These are phyloP conservation scores for Cladorhizidae sp. DNA, from an alignment of 37 sponge, comb jelly and placozoan species.

Conservation along the genomic window DNA sequence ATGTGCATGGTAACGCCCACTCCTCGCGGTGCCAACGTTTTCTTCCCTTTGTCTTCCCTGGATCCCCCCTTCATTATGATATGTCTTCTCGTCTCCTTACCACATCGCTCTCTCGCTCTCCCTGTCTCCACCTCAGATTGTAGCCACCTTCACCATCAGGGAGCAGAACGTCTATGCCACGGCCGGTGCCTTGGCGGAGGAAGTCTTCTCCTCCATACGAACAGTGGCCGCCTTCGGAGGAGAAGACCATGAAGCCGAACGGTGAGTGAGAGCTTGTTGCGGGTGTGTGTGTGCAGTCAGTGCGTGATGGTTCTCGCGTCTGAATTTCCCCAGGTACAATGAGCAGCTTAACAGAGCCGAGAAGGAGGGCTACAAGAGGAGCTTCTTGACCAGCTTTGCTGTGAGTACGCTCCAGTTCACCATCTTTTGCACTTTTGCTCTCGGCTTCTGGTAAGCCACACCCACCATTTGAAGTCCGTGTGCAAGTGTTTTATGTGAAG, in stretches of 20 bases:
- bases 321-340: slow-evolving; percentile 49
- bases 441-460: slow-evolving; percentile 80
- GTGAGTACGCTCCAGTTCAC: slow-evolving; percentile 42
- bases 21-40: too few species aligned
- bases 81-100: too few species aligned
- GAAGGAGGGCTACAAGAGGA: slow-evolving; percentile 54
- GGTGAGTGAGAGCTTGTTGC: too few species aligned
- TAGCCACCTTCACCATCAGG: slow-evolving; percentile 52
- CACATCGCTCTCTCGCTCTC: too few species aligned
- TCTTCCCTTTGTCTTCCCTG: too few species aligned
- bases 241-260: slow-evolving; percentile 56
- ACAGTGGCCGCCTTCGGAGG: slow-evolving; percentile 94
- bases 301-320: not conserved
- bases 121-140: too few species aligned
- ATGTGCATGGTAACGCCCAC: too few species aligned
- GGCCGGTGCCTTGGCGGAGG: slow-evolving; percentile 90
- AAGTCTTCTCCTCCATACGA: slow-evolving; percentile 85
- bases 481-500: too few species aligned
- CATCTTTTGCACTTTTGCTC: slow-evolving; percentile 70
- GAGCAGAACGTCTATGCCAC: slow-evolving; percentile 91
- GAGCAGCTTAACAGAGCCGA: slow-evolving; percentile 49
- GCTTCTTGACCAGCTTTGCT: slow-evolving; percentile 31
- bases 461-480: too few species aligned
- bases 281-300: too few species aligned
- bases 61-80: too few species aligned